Evolutionary conservation across 2,888 invertebrate species (phyloP).

Genomic region (Ceraclea dissimilis): DNA sequence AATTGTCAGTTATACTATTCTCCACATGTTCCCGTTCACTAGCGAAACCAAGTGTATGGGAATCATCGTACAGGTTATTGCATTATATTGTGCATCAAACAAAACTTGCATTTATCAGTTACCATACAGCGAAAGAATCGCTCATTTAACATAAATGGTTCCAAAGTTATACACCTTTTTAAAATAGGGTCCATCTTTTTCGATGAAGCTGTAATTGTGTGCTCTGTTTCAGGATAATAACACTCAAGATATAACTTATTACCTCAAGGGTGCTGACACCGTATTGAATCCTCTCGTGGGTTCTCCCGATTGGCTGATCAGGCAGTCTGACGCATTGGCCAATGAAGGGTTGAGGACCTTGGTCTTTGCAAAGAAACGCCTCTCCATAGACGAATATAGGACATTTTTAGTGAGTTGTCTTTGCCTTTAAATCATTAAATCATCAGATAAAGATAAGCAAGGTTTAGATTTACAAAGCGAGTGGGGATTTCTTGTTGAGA

Average conservation of each 20-base stretch:
- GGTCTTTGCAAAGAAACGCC: conserved; percentile 65
- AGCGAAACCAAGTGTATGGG: conserved; percentile 92
- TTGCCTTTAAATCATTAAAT: too few species aligned
- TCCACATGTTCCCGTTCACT: conserved; percentile 84
- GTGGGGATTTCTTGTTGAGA: too few species aligned
- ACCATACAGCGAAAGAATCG: too few species aligned
- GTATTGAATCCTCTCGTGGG: conserved; percentile 83
- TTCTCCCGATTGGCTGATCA: conserved; percentile 91
- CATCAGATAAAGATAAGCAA: too few species aligned
- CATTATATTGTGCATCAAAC: too few species aligned
- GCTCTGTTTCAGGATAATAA: conserved; percentile 57
- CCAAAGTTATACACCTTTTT: too few species aligned
- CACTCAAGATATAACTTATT: conserved; percentile 85
- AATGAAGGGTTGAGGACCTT: conserved; percentile 80
- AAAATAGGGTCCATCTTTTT: too few species aligned
- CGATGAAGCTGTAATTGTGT: too few species aligned
- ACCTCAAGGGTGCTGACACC: conserved; percentile 96
- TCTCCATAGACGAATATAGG: conserved; percentile 62
- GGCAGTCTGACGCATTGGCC: conserved; percentile 93
- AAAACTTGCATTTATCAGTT: too few species aligned
- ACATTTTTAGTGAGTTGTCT: conserved; percentile 52
- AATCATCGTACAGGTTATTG: conserved; percentile 65
- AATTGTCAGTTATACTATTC: conserved; percentile 57
- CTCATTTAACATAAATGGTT: too few species aligned
- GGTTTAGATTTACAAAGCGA: too few species aligned